Conservation (phyloP, 1,140 invertebrate species). For the Stenopsyche tienmushanensis region DNA sequence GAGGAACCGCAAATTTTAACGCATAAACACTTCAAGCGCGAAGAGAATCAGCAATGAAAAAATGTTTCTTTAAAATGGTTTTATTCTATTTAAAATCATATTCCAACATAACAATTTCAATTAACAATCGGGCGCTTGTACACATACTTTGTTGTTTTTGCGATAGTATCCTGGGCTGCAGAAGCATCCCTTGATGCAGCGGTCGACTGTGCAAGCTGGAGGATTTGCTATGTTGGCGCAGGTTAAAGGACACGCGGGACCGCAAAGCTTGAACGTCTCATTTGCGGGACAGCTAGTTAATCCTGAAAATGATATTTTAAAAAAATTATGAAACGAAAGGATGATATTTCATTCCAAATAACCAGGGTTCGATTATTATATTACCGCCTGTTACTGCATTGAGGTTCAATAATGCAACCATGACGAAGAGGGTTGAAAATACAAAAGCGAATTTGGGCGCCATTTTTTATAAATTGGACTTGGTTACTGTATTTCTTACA, state of each 20-base stretch:
- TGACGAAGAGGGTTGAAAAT: not conserved
- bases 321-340: not conserved
- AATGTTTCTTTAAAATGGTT: not conserved
- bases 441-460: not conserved
- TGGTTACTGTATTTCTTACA: no score
- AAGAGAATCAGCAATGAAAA: not conserved
- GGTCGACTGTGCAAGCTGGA: not conserved
- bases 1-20: no score
- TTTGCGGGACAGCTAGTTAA: not conserved
- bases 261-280: not conserved
- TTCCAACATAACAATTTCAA: not conserved
- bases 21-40: not conserved
- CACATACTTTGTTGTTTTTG: not conserved
- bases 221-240: not conserved
- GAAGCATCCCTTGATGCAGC: conserved; percentile 2
- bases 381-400: no score
- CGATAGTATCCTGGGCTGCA: not conserved
- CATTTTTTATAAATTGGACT: conserved; percentile 5
- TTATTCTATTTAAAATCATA: not conserved
- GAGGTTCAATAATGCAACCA: not conserved
- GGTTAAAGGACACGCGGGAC: not conserved
- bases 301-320: not conserved
- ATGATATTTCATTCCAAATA: no score
- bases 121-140: conserved; percentile 6
- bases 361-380: no score